Evolutionary conservation across 2,888 invertebrate genomes (phyloP).

Genomic region (Cephus pulcher): DNA sequence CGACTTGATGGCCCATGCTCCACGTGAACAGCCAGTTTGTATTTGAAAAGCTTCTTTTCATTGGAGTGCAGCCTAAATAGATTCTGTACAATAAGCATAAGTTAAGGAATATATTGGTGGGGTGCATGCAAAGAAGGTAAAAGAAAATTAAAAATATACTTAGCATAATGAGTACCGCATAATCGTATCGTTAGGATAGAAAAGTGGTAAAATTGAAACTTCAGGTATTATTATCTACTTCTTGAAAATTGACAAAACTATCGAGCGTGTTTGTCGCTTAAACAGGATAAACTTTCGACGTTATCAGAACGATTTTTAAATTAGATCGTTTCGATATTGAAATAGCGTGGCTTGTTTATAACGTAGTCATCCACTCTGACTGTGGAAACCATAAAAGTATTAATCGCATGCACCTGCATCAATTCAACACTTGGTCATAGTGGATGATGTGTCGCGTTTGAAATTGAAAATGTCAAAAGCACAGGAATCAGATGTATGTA

Average conservation of each 20-base stretch:
- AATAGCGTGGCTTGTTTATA: background rate
- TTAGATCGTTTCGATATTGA: background rate
- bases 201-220: background rate
- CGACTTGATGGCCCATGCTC: constrained; percentile 1
- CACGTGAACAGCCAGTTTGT: constrained; percentile 36
- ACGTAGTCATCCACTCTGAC: background rate
- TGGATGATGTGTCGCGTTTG: background rate
- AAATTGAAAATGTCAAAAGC: background rate
- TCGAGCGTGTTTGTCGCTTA: background rate
- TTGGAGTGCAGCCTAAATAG: constrained; percentile 38
- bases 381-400: background rate
- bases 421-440: background rate
- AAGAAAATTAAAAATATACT: constrained; percentile 22
- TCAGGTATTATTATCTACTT: constrained; percentile 10
- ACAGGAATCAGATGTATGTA: background rate
- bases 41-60: constrained; percentile 8
- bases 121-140: constrained; percentile 33
- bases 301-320: no score
- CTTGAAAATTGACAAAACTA: background rate
- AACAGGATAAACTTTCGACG: no score
- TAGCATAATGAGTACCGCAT: constrained; percentile 28
- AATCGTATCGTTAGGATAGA: constrained; percentile 27
- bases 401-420: background rate
- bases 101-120: constrained; percentile 35
- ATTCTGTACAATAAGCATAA: constrained; percentile 44